Evolutionary conservation across 2,113 vertebrate species (phyloP).

Genomic region (Nettapus auritus): DNA sequence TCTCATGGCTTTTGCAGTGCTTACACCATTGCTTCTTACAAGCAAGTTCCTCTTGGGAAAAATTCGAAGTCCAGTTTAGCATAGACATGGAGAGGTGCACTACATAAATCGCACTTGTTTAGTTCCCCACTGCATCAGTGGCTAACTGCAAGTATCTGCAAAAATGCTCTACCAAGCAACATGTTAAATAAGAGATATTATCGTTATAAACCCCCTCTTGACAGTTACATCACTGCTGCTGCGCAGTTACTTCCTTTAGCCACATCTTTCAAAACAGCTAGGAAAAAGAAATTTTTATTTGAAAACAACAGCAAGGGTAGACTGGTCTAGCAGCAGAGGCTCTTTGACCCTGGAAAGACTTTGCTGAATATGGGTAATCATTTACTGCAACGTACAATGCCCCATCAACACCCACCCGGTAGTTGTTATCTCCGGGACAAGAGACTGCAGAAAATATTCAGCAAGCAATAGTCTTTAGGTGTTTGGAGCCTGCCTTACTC

Average conservation of each 20-base stretch:
- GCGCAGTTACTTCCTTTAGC: background rate
- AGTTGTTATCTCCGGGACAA: background rate
- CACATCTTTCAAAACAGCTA: background rate
- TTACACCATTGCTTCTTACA: background rate
- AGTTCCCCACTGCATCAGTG: background rate
- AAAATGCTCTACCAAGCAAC: background rate
- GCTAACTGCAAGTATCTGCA: background rate
- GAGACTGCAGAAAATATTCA: background rate
- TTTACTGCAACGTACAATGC: background rate
- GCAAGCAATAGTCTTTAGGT: background rate
- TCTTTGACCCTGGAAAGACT: background rate
- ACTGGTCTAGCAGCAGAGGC: background rate
- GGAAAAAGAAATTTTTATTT: background rate
- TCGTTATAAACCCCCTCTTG: background rate
- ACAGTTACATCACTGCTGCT: background rate
- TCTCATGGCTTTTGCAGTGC: background rate
- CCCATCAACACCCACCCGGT: background rate
- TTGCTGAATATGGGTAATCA: accelerated
- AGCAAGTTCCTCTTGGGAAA: background rate
- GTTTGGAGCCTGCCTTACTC: background rate
- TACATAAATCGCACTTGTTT: background rate
- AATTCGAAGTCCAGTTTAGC: background rate
- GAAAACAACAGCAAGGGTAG: background rate
- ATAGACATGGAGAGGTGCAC: background rate
- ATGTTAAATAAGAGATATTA: background rate